These are phyloP conservation scores for Pantherophis guttatus DNA, from an alignment of 2,113 vertebrate species.

Conservation along the genomic window DNA sequence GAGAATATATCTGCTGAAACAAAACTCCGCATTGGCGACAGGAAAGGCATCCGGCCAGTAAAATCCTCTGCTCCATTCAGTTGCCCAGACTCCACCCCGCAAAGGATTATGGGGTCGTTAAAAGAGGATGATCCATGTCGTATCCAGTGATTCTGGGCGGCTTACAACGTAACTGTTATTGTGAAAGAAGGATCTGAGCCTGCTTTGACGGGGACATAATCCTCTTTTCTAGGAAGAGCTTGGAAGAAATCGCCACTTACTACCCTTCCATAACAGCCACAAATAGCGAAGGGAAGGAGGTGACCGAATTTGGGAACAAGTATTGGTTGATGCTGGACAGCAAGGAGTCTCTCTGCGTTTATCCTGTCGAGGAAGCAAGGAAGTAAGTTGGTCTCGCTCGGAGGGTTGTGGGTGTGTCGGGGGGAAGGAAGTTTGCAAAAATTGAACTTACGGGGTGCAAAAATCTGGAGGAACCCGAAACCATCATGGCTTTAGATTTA, in stretches of 20 bases:
- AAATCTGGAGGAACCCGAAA: background rate
- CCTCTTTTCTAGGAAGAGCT: constrained; percentile 69
- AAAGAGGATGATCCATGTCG: too few species aligned
- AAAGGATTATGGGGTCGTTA: too few species aligned
- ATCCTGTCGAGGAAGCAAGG: constrained; percentile 80
- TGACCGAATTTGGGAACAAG: constrained; percentile 88
- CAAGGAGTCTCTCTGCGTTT: constrained; percentile 69
- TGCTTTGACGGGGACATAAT: background rate
- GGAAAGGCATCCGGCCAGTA: too few species aligned
- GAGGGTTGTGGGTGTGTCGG: background rate
- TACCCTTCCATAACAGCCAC: constrained; percentile 84
- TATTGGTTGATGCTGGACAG: constrained; percentile 96
- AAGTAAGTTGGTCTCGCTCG: constrained; percentile 81
- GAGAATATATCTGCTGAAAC: too few species aligned
- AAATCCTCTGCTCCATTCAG: too few species aligned
- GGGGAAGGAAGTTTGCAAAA: background rate
- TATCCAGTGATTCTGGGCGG: too few species aligned
- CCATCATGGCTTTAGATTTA: background rate
- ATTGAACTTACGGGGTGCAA: background rate
- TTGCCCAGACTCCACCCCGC: too few species aligned
- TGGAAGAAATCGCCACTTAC: constrained; percentile 80
- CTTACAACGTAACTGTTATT: background rate
- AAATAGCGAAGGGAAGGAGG: constrained; percentile 86
- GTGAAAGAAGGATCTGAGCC: background rate
- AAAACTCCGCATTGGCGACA: too few species aligned